A percentile compares a stretch with the other conserved stretches of the same genome.
These are phyloP conservation scores for Diadophis punctatus DNA, from an alignment of 2,113 vertebrate species.

Conservation along the genomic window DNA sequence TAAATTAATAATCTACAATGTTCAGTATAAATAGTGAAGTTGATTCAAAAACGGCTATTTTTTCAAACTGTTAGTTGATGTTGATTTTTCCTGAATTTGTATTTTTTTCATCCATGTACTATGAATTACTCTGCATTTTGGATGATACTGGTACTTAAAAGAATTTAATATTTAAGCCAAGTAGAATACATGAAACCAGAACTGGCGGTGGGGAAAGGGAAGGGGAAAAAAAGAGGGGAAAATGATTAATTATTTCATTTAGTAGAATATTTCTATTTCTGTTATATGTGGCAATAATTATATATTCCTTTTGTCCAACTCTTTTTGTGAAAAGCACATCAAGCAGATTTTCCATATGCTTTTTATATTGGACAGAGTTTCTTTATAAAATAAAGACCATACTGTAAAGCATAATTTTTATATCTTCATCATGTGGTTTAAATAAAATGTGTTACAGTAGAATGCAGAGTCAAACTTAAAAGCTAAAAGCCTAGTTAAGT, in stretches of 20 bases:
- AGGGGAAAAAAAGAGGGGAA: background rate
- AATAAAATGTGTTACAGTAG: background rate
- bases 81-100: background rate
- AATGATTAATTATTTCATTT: background rate
- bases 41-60: background rate
- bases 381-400: background rate
- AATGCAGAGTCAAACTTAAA: conserved; percentile 3
- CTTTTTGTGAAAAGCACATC: background rate
- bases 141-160: background rate
- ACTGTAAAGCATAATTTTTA: background rate
- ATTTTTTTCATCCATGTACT: background rate
- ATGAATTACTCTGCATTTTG: background rate
- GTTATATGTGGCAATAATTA: background rate
- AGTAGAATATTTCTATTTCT: background rate
- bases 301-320: conserved; percentile 12
- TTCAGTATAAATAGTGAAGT: background rate
- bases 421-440: conserved; percentile 10
- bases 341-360: conserved; percentile 11
- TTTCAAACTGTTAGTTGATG: background rate
- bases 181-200: background rate
- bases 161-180: background rate
- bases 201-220: background rate
- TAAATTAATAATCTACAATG: background rate
- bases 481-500: conserved; percentile 3
- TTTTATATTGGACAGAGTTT: conserved; percentile 10